A percentile compares a stretch with the other conserved stretches of the same genome.
Conservation (phyloP, 2,113 vertebrate species). For the Zosterops japonicus region DNA sequence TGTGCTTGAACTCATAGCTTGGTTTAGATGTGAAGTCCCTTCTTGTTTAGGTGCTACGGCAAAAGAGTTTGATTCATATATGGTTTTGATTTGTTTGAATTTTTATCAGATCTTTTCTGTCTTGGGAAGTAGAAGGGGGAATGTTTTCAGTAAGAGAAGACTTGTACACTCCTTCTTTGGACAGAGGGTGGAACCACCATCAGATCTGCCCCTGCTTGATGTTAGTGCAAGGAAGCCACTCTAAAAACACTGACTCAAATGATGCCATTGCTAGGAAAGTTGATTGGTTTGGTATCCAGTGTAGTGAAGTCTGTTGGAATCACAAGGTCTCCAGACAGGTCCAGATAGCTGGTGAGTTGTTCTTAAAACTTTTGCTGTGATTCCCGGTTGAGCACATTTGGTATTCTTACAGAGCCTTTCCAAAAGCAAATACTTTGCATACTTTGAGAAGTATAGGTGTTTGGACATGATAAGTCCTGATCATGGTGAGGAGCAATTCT, state of each 20-base stretch:
- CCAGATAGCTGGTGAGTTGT: not conserved
- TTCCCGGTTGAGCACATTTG: not conserved
- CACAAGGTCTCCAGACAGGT: not conserved
- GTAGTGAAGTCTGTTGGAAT: not conserved
- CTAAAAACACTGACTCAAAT: not conserved
- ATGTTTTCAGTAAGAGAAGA: not conserved
- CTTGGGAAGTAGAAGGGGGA: not conserved
- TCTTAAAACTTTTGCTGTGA: not conserved
- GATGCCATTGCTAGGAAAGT: not conserved
- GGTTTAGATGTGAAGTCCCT: constrained; percentile 32
- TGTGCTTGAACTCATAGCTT: not conserved
- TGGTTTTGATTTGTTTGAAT: not conserved
- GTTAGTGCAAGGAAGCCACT: not conserved
- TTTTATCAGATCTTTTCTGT: not conserved
- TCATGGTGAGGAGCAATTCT: not conserved
- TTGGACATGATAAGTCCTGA: not conserved
- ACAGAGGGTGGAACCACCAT: not conserved
- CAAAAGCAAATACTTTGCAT: not conserved
- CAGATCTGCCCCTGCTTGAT: not conserved
- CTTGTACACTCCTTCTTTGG: not conserved
- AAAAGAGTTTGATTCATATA: not conserved
- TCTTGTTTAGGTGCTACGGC: constrained; percentile 23
- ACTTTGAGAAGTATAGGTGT: not conserved
- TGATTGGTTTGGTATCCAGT: not conserved
- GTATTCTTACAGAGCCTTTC: not conserved